Evolutionary conservation across 2,113 vertebrate genomes (phyloP), one percentile per base, ranked within the genome.

Genomic region (Cinclus mexicanus): DNA sequence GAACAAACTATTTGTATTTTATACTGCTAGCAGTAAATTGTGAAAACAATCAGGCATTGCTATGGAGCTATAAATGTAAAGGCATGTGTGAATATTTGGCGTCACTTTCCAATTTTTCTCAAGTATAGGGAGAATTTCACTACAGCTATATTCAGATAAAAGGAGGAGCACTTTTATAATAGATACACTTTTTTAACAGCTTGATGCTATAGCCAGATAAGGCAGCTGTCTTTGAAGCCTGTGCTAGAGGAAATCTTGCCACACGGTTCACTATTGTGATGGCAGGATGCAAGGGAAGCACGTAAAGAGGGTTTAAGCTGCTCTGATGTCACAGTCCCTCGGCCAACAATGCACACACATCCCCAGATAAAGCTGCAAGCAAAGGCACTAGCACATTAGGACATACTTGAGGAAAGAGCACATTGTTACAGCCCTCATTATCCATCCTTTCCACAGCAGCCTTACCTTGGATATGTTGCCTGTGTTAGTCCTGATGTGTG

Each of bases 251-350:
- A 95, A 93, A 41, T 79, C 35, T 87, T 7, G 0, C 59, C 1
- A 10, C 22, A 15, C 1, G 0, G 50, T 12, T 90, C 2, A 0
- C 63, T 61, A 59, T 88, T 96, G 79, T 95, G 79, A 44, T 67
- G 78, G 76, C 96, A 93, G 94, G 93, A 93, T 83, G 93, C 63
- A 41, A 77, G 59, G 90, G 79, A 92, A 94, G 79, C 12, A 1
- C 0, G 0, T 1, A 4, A 65, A 3, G 14, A 46, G 39, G 28
- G 46, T 56, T 78, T 8, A 12, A 70, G 74, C 49, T 64, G 42
- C 35, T 86, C 68, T 67, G 88, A 74, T 93, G 71, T 88, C 90
- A 53, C 64, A 25, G n/a, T 74, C 47, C 42, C 65, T 80, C 2
- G 0, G 68, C 76, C 72, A 83, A 35, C 83, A 75, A 59, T 31